Conservation (phyloP, 2,888 invertebrate species). For the Exephanes ischioxanthus region DNA sequence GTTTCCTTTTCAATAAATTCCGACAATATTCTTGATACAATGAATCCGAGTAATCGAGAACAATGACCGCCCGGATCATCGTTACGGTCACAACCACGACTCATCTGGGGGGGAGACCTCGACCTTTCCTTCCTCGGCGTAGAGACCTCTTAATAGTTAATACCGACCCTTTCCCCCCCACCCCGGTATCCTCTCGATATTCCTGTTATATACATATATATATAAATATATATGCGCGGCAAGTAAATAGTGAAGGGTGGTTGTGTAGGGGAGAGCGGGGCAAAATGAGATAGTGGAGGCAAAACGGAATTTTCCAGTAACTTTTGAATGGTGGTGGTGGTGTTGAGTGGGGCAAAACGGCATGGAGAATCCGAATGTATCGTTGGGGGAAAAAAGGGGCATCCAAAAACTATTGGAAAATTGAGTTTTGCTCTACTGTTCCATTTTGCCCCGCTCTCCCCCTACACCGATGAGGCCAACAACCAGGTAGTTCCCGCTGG, state of each 20-base stretch:
- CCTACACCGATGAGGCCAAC: not conserved
- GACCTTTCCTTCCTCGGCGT: constrained; percentile 1
- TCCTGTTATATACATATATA: not conserved
- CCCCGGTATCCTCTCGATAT: not conserved
- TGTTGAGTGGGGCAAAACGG: not conserved
- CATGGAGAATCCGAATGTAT: not conserved
- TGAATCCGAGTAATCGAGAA: constrained; percentile 29
- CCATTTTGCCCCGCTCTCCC: too few species aligned
- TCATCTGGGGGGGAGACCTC: not conserved
- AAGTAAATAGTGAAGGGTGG: not conserved
- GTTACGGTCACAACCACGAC: not conserved
- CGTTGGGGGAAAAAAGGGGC: too few species aligned
- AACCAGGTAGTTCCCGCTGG: not conserved
- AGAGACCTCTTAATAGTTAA: not conserved
- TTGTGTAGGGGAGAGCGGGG: too few species aligned
- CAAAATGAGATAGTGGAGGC: too few species aligned
- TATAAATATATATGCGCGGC: not conserved
- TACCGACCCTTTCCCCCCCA: not conserved
- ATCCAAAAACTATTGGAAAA: too few species aligned
- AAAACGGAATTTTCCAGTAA: too few species aligned
- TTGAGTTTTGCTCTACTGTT: too few species aligned
- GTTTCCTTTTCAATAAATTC: constrained; percentile 4
- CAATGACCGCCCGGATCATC: constrained; percentile 22
- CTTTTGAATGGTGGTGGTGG: too few species aligned
- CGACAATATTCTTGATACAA: constrained; percentile 38